Evolutionary conservation across 2,797 vertebrate species (phyloP).

Genomic region (Luscinia megarhynchos): DNA sequence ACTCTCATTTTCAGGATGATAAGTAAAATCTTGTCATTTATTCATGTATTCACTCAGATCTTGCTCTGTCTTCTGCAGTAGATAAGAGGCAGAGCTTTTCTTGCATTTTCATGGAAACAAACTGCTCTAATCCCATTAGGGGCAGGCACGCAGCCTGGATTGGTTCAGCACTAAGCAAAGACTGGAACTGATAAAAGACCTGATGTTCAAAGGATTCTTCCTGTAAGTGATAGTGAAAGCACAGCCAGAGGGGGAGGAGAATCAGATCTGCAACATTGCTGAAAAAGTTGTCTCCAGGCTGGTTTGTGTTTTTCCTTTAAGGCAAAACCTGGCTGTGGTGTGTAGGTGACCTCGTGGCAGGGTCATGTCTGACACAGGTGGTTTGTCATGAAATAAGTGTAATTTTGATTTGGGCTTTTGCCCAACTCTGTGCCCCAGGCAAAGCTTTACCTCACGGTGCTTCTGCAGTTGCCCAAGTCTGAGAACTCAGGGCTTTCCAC

Average conservation of each 20-base stretch:
- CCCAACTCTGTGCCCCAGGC: not conserved
- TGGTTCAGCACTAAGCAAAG: not conserved
- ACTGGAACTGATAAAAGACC: not conserved
- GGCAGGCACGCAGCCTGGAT: not conserved
- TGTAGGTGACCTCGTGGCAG: not conserved
- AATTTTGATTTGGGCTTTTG: not conserved
- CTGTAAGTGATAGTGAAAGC: not conserved
- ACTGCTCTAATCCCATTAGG: not conserved
- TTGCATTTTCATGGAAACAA: not conserved
- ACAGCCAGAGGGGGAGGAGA: not conserved
- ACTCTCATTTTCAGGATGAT: not conserved
- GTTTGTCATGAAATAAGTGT: not conserved
- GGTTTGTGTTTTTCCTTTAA: not conserved
- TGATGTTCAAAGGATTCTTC: not conserved
- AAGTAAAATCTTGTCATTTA: not conserved
- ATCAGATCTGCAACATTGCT: not conserved
- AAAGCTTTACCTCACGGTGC: not conserved
- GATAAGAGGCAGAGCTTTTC: not conserved
- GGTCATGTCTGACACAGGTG: not conserved
- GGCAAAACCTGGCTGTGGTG: not conserved
- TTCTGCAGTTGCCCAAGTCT: not conserved
- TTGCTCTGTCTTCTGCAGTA: not conserved
- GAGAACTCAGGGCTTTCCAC: not conserved
- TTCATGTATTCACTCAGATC: not conserved
- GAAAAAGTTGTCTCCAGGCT: not conserved